These are phyloP conservation scores for Manduca sexta DNA, from an alignment of 1,140 invertebrate genomes.

Conservation along the genomic window DNA sequence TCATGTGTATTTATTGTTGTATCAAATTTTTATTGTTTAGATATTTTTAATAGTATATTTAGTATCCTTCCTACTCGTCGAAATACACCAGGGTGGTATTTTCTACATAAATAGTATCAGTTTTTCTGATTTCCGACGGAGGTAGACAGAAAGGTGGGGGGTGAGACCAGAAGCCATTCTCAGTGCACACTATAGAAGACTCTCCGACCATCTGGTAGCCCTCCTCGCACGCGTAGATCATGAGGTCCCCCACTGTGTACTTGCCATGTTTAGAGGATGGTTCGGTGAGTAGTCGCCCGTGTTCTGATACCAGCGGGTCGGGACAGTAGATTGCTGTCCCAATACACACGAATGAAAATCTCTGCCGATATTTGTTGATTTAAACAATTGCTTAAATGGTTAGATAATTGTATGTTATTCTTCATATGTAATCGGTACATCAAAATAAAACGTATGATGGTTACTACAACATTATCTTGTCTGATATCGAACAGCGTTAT, in stretches of 20 bases:
- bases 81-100: constrained; percentile 57
- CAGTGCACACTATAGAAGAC: constrained; percentile 86
- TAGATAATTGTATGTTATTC: too few relatives aligned
- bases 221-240: constrained; percentile 83
- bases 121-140: constrained; percentile 62
- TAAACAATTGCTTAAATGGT: too few relatives aligned
- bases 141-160: constrained; percentile 83
- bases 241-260: constrained; percentile 83
- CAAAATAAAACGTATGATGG: too few relatives aligned
- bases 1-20: too few relatives aligned
- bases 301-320: constrained; percentile 79
- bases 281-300: constrained; percentile 73
- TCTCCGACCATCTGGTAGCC: constrained; percentile 84
- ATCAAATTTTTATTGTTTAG: too few relatives aligned
- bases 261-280: constrained; percentile 64
- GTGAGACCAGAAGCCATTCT: constrained; percentile 90
- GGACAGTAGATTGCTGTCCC: constrained; percentile 85
- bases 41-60: too few relatives aligned
- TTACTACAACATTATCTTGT: too few relatives aligned
- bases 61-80: constrained; percentile 35
- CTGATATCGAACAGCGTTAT: too few relatives aligned
- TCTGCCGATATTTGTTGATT: too few relatives aligned
- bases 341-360: constrained; percentile 11
- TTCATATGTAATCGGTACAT: too few relatives aligned
- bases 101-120: constrained; percentile 55